These are phyloP conservation scores for Austrolebias charrua DNA, from an alignment of 2,797 vertebrate genomes.

Conservation along the genomic window DNA sequence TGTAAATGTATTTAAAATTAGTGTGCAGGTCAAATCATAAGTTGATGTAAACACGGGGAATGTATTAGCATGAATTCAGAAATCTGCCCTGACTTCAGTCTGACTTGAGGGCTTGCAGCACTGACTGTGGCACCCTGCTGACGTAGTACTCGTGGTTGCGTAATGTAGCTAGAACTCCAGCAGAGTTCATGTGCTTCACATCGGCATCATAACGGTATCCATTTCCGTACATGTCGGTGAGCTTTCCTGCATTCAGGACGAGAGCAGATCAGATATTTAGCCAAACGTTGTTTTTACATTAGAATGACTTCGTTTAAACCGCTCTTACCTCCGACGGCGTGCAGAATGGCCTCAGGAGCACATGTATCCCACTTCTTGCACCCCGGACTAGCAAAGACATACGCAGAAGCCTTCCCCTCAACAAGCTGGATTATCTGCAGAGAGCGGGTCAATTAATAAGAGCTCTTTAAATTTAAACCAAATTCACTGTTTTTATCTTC, in stretches of 20 bases:
- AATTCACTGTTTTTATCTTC: too few species aligned
- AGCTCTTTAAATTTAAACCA: background rate
- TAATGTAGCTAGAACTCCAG: slow-evolving; percentile 90
- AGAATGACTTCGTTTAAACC: background rate
- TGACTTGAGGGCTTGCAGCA: slow-evolving; percentile 82
- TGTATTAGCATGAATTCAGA: background rate
- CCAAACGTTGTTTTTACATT: background rate
- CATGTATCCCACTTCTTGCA: slow-evolving; percentile 99
- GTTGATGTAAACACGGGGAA: background rate
- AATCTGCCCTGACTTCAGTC: slow-evolving; percentile 36
- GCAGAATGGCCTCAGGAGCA: slow-evolving; percentile 92
- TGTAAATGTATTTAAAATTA: background rate
- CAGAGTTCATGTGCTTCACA: slow-evolving; percentile 95
- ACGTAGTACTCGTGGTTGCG: slow-evolving; percentile 89
- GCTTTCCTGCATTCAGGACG: slow-evolving; percentile 79
- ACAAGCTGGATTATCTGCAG: slow-evolving; percentile 93
- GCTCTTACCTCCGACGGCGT: slow-evolving; percentile 89
- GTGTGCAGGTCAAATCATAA: background rate
- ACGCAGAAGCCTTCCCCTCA: slow-evolving; percentile 96
- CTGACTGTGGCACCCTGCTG: slow-evolving; percentile 85
- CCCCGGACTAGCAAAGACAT: slow-evolving; percentile 95
- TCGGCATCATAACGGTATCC: slow-evolving; percentile 87
- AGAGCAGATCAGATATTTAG: background rate
- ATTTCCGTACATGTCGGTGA: slow-evolving; percentile 92
- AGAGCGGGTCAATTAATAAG: background rate